phyloP scores from a whole-genome alignment of 2,888 invertebrate species.

The Drosophila kuntzei region DNA sequence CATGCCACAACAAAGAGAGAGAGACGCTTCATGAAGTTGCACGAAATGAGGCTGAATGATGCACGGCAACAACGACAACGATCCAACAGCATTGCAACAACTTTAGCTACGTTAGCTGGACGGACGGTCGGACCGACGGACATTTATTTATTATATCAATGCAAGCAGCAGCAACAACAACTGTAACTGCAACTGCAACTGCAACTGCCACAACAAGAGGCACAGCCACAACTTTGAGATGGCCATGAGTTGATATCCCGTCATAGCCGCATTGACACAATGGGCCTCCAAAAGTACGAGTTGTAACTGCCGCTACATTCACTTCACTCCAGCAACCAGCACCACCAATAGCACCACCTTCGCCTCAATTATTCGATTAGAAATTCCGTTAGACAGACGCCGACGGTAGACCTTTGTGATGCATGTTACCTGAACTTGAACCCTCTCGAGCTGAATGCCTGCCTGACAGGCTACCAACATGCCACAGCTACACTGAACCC shows the following conservation, averaged over 20 bases:
- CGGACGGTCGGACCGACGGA: constrained; percentile 58
- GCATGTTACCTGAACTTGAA: constrained; percentile 39
- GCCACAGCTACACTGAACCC: constrained; percentile 25
- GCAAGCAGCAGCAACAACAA: constrained; percentile 41
- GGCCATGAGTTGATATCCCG: constrained; percentile 75
- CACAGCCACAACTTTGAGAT: constrained; percentile 52
- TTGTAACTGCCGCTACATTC: constrained; percentile 42
- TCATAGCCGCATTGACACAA: constrained; percentile 74
- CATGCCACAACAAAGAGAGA: constrained; percentile 54
- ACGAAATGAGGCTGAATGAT: constrained; percentile 77
- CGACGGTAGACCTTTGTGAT: constrained; percentile 33
- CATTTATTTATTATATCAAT: constrained; percentile 77
- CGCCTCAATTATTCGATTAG: constrained; percentile 73
- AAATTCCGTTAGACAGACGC: constrained; percentile 63
- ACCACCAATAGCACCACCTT: constrained; percentile 26
- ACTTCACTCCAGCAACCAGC: constrained; percentile 20
- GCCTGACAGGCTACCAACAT: constrained; percentile 15
- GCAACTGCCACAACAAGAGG: constrained; percentile 27
- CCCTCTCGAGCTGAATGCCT: constrained; percentile 23
- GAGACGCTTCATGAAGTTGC: constrained; percentile 52
- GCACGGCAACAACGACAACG: constrained; percentile 49
- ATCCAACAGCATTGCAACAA: constrained; percentile 41
- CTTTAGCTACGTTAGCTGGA: constrained; percentile 40
- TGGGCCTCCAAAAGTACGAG: constrained; percentile 37
- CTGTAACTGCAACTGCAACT: constrained; percentile 18